A percentile compares a stretch with the other conserved stretches of the same genome.
Evolutionary conservation across 2,888 invertebrate genomes (phyloP).

Genomic region (Apoda limacodes): DNA sequence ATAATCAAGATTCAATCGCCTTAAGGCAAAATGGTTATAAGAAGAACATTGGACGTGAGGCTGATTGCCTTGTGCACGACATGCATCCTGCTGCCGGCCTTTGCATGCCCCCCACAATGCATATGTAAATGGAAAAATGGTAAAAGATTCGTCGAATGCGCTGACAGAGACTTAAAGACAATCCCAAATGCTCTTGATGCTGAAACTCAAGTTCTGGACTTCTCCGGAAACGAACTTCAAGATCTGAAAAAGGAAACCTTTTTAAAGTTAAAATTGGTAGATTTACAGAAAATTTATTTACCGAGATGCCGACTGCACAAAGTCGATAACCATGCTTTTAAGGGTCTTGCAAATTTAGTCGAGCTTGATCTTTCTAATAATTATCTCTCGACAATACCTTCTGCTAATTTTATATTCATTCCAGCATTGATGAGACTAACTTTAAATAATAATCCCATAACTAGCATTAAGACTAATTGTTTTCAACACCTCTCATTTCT

Average conservation of each 20-base stretch:
- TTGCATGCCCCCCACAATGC: constrained; percentile 82
- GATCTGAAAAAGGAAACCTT: constrained; percentile 84
- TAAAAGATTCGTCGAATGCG: constrained; percentile 91
- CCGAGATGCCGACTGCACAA: constrained; percentile 81
- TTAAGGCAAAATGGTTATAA: constrained; percentile 57
- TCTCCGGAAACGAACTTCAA: constrained; percentile 85
- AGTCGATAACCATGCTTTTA: constrained; percentile 84
- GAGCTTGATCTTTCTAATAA: constrained; percentile 90
- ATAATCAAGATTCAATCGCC: constrained; percentile 34
- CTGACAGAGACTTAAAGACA: constrained; percentile 78
- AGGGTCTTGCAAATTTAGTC: constrained; percentile 86
- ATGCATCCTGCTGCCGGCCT: constrained; percentile 49
- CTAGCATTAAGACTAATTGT: constrained; percentile 75
- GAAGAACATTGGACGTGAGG: constrained; percentile 46
- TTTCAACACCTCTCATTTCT: constrained; percentile 82
- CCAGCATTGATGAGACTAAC: constrained; percentile 86
- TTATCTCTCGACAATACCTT: constrained; percentile 80
- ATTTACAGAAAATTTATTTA: constrained; percentile 88
- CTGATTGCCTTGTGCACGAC: constrained; percentile 59
- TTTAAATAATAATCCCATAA: constrained; percentile 86
- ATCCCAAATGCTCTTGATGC: constrained; percentile 85
- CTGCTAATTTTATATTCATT: constrained; percentile 81
- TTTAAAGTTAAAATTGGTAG: constrained; percentile 80
- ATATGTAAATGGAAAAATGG: constrained; percentile 94
- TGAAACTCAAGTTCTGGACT: constrained; percentile 89